Conservation (phyloP, 2,113 vertebrate species). For the Cyprinodon variegatus region DNA sequence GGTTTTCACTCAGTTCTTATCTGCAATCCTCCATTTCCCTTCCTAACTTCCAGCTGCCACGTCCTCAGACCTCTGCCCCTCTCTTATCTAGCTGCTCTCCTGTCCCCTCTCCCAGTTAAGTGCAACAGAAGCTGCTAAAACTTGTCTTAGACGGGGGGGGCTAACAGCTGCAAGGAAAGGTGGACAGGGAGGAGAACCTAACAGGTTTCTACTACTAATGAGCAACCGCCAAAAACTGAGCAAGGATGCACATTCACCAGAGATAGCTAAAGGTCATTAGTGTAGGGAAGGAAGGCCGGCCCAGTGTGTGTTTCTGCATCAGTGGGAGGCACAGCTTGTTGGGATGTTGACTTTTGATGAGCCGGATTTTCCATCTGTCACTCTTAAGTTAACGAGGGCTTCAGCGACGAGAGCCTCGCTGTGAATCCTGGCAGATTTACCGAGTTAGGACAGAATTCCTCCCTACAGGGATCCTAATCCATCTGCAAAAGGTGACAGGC, state of each 20-base stretch:
- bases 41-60: slow-evolving; percentile 1
- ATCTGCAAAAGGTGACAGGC: slow-evolving; percentile 26
- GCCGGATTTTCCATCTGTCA: slow-evolving; percentile 45
- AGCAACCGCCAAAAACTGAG: slow-evolving; percentile 58
- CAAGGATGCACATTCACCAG: slow-evolving; percentile 10
- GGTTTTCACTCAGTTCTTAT: slow-evolving; percentile 37
- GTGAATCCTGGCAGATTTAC: slow-evolving; percentile 15
- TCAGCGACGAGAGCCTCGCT: slow-evolving; percentile 13
- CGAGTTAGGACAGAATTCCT: slow-evolving; percentile 17
- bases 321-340: slow-evolving; percentile 22
- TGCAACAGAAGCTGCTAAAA: slow-evolving; percentile 3
- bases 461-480: slow-evolving; percentile 28
- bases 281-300: slow-evolving; percentile 42
- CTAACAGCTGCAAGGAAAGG: slow-evolving; percentile 20
- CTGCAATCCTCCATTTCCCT: neutral
- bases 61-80: slow-evolving; percentile 45
- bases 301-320: slow-evolving; percentile 3
- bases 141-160: slow-evolving; percentile 19
- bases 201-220: slow-evolving; percentile 54
- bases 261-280: slow-evolving; percentile 57
- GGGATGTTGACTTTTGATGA: slow-evolving; percentile 51
- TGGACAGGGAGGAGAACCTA: slow-evolving; percentile 28
- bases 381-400: slow-evolving; percentile 54
- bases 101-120: slow-evolving; percentile 35
- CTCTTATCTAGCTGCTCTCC: slow-evolving; percentile 23